A percentile compares a stretch with the other conserved stretches of the same genome.
phyloP scores from a whole-genome alignment of 2,113 vertebrate species.

The Phrynocephalus versicolor region DNA sequence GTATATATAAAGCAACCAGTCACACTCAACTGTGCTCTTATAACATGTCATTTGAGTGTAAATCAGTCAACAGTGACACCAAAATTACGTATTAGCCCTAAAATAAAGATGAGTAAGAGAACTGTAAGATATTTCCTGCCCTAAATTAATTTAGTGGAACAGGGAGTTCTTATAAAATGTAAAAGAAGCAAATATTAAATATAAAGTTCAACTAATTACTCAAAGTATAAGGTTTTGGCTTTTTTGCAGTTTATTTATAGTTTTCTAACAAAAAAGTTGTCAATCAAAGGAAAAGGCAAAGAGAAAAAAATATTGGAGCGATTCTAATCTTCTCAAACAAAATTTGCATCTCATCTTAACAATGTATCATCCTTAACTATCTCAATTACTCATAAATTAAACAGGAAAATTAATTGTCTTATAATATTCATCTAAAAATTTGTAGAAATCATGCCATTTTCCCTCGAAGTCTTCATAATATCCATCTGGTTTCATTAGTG shows the following conservation, averaged over 20 bases:
- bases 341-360: too few relatives aligned
- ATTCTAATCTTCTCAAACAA: too few relatives aligned
- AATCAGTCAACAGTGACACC: background rate
- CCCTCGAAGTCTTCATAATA: too few relatives aligned
- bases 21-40: background rate
- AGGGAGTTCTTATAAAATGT: background rate
- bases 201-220: background rate
- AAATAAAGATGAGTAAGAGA: background rate
- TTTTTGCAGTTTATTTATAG: background rate
- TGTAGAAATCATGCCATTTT: too few relatives aligned
- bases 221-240: background rate
- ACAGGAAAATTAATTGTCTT: too few relatives aligned
- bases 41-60: background rate
- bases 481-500: too few relatives aligned
- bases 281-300: too few relatives aligned
- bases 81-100: background rate
- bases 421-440: too few relatives aligned
- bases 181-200: background rate
- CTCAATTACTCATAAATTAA: too few relatives aligned
- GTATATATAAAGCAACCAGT: background rate
- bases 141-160: background rate
- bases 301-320: too few relatives aligned
- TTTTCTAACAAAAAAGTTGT: too few relatives aligned
- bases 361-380: too few relatives aligned
- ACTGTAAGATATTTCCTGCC: background rate